These are phyloP conservation scores for Corapipo altera DNA, from an alignment of 2,113 vertebrate species.

Conservation along the genomic window DNA sequence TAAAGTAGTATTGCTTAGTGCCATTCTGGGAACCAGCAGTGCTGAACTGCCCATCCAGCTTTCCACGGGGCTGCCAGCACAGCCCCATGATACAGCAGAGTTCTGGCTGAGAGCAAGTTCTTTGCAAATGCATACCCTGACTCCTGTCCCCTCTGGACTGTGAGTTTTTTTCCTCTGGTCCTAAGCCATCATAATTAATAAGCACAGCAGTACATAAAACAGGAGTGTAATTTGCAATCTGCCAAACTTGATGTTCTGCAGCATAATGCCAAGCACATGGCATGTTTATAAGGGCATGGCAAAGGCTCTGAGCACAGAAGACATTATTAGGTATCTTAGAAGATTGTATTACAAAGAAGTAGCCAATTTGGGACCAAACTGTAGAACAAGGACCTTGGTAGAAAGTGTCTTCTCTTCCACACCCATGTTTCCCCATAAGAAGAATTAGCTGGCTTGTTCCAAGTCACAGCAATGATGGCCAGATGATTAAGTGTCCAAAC, in stretches of 20 bases:
- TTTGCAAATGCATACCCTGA: background rate
- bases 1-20: background rate
- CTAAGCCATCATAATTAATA: background rate
- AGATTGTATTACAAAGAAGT: background rate
- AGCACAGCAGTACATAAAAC: background rate
- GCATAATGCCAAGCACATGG: background rate
- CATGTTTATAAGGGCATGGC: background rate
- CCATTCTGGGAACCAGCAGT: background rate
- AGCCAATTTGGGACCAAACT: background rate
- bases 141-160: background rate
- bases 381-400: background rate
- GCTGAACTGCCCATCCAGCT: background rate
- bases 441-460: background rate
- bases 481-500: background rate
- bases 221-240: background rate
- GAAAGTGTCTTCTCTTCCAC: background rate
- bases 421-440: background rate
- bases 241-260: background rate
- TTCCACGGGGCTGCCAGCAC: rapidly evolving
- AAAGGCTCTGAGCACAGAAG: background rate
- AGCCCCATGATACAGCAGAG: background rate
- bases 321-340: background rate
- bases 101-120: background rate
- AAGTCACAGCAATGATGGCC: background rate
- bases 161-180: background rate